Conservation (phyloP, 2,888 invertebrate genomes). For the Erebia palarica region DNA sequence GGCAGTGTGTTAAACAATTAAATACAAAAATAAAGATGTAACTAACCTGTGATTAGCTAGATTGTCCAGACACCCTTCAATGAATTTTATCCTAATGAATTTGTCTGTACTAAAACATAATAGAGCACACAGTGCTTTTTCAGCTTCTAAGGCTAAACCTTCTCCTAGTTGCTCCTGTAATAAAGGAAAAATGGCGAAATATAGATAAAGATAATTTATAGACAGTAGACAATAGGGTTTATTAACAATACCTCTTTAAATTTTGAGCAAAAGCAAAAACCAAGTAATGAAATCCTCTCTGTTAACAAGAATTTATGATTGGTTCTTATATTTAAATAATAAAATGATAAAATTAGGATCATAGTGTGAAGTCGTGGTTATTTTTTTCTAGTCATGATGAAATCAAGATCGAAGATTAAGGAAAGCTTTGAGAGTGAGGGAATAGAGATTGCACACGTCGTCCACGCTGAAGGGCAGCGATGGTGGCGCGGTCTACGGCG, state of each 20-base stretch:
- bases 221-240: no score
- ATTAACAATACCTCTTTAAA: no score
- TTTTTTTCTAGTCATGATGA: no score
- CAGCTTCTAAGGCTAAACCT: constrained; percentile 95
- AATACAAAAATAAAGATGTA: constrained; percentile 15
- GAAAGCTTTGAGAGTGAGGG: no score
- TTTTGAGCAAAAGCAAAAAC: no score
- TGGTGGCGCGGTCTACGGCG: constrained; percentile 50
- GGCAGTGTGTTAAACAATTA: not conserved
- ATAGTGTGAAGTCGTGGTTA: no score
- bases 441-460: constrained; percentile 82
- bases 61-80: constrained; percentile 96
- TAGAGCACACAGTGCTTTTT: constrained; percentile 94
- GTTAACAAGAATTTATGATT: no score
- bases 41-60: constrained; percentile 89
- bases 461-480: constrained; percentile 81
- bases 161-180: constrained; percentile 91
- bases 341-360: no score
- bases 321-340: no score
- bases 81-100: constrained; percentile 95
- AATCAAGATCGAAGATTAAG: no score
- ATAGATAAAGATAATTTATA: not conserved
- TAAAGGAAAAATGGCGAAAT: not conserved
- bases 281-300: no score
- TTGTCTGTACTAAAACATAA: constrained; percentile 95